phyloP scores from a whole-genome alignment of 2,888 invertebrate genomes.

The Dryococelus australis region DNA sequence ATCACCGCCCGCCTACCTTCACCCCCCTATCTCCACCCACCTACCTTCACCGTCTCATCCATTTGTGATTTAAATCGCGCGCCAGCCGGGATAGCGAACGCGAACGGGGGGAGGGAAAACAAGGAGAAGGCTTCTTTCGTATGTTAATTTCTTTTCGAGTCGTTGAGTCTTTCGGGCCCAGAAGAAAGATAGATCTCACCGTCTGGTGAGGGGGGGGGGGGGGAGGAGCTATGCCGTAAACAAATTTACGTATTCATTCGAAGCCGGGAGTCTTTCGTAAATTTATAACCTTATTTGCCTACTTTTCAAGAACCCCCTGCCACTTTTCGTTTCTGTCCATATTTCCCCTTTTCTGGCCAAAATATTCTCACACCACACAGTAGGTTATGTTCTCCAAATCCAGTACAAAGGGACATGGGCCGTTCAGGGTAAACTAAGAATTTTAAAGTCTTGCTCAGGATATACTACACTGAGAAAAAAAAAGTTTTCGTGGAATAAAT shows the following conservation, averaged over 20 bases:
- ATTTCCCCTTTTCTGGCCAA: not conserved
- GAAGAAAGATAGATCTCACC: not conserved
- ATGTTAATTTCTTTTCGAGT: conserved; percentile 34
- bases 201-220: not conserved
- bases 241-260: conserved; percentile 7
- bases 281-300: not conserved
- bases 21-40: not conserved
- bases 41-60: conserved; percentile 28
- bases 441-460: too few species aligned
- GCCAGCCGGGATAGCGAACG: conserved; percentile 12
- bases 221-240: not conserved
- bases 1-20: not conserved
- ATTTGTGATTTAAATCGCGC: conserved; percentile 39
- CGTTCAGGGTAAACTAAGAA: too few species aligned
- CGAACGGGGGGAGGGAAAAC: not conserved
- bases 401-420: too few species aligned
- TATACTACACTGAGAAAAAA: too few species aligned
- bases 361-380: too few species aligned
- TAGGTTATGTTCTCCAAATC: too few species aligned
- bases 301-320: not conserved
- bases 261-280: not conserved
- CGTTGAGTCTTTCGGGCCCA: conserved; percentile 6
- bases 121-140: conserved; percentile 33
- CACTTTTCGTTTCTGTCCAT: not conserved
- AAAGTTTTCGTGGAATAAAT: too few species aligned